Percentiles rank a stretch among this genome's conserved stretches.
Conservation (phyloP, 1,140 invertebrate genomes). For the Drosophila tani region DNA sequence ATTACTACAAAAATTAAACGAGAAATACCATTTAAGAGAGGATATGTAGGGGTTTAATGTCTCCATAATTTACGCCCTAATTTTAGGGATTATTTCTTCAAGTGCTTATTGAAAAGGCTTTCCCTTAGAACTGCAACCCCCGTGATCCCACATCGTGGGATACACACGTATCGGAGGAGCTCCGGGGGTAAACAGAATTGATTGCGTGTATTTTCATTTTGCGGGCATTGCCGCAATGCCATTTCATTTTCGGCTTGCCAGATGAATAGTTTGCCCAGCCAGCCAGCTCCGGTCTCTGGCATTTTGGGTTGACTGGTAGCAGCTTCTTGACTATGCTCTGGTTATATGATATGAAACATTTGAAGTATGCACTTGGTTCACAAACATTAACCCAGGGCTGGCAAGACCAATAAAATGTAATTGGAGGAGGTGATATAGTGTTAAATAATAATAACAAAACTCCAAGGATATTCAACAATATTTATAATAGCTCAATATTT, state of each 20-base stretch:
- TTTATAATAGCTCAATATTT: not conserved
- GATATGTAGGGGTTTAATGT: too few relatives aligned
- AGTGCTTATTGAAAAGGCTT: conserved; percentile 33
- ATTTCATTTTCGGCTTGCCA: conserved; percentile 65
- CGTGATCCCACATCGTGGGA: not conserved
- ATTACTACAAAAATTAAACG: too few relatives aligned
- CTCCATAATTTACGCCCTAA: too few relatives aligned
- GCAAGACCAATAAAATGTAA: not conserved
- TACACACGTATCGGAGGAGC: conserved; percentile 34
- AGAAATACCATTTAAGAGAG: too few relatives aligned
- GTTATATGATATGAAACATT: conserved; percentile 57
- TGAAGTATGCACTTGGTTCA: conserved; percentile 36
- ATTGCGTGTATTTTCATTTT: conserved; percentile 80
- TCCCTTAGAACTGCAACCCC: not conserved
- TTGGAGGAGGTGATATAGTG: not conserved
- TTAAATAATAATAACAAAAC: not conserved
- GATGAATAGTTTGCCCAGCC: conserved; percentile 41
- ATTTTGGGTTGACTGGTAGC: conserved; percentile 19
- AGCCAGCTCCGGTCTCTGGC: conserved; percentile 7
- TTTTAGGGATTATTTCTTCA: not conserved
- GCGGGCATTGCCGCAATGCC: conserved; percentile 60
- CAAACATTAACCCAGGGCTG: conserved; percentile 38
- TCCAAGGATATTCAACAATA: too few relatives aligned
- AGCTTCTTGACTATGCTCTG: conserved; percentile 8
- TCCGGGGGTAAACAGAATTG: conserved; percentile 76